These are phyloP conservation scores for Iguana delicatissima DNA, from an alignment of 2,797 vertebrate genomes.

Conservation along the genomic window DNA sequence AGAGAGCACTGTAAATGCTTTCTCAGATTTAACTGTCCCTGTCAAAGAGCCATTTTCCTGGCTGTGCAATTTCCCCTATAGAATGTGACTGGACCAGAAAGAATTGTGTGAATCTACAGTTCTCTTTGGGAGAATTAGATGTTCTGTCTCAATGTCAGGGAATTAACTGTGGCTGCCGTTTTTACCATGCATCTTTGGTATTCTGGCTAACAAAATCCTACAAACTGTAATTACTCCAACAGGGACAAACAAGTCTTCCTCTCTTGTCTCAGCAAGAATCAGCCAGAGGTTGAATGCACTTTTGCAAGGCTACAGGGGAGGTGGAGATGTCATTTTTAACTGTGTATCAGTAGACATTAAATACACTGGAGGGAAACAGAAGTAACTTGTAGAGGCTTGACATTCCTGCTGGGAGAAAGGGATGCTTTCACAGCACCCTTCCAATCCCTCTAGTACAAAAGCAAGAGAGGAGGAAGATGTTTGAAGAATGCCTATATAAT, in stretches of 20 bases:
- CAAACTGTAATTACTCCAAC: background rate
- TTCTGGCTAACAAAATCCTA: background rate
- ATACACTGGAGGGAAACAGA: constrained; percentile 12
- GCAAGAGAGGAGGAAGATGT: constrained; percentile 19
- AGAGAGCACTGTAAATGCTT: background rate
- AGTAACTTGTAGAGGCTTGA: constrained; percentile 31
- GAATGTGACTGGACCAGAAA: background rate
- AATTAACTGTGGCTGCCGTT: constrained; percentile 18
- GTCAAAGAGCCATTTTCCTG: background rate
- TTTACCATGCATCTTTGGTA: background rate
- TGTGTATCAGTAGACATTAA: background rate
- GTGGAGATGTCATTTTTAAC: background rate
- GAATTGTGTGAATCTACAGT: background rate
- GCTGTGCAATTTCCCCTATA: background rate
- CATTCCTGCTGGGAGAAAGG: background rate
- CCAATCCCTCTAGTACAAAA: background rate
- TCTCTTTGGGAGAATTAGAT: background rate
- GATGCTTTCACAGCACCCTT: fast-evolving
- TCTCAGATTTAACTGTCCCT: background rate
- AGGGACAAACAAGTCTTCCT: constrained; percentile 20
- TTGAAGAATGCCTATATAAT: background rate
- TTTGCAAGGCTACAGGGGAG: background rate
- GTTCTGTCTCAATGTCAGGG: background rate
- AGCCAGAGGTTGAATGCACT: background rate
- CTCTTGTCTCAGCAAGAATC: constrained; percentile 7